Conservation (phyloP, 2,113 vertebrate species). For the Chelonoidis abingdonii region DNA sequence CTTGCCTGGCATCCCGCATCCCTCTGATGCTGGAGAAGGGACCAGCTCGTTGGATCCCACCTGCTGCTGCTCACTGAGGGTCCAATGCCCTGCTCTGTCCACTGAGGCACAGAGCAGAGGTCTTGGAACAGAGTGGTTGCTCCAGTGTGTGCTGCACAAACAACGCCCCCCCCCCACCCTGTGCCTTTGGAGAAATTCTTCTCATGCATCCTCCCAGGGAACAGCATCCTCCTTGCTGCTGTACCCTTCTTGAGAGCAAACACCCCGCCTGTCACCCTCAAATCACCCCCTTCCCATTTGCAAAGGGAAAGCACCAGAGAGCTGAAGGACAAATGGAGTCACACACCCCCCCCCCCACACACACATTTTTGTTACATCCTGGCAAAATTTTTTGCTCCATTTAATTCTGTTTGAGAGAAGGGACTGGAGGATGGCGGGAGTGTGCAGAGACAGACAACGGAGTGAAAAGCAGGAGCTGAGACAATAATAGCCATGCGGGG, state of each 20-base stretch:
- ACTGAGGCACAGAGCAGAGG: background rate
- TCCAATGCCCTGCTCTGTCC: background rate
- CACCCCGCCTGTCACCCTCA: background rate
- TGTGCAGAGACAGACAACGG: background rate
- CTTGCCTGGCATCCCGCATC: background rate
- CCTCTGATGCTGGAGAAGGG: background rate
- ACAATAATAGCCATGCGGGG: constrained; percentile 12
- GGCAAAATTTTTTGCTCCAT: constrained; percentile 65
- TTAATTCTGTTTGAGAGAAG: constrained; percentile 62
- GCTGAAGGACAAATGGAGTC: constrained; percentile 28
- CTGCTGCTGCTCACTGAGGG: background rate
- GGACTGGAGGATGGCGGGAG: background rate
- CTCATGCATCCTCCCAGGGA: background rate
- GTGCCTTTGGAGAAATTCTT: background rate
- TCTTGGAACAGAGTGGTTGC: fast-evolving
- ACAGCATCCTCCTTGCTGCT: background rate
- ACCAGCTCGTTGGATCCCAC: background rate
- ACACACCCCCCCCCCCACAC: background rate
- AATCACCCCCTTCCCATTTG: background rate
- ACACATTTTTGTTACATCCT: background rate
- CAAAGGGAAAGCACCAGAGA: fast-evolving
- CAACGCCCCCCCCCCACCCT: background rate
- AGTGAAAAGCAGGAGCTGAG: background rate
- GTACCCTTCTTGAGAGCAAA: background rate
- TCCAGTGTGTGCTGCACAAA: fast-evolving